Base-by-base conservation (phyloP, 2,888 invertebrate species). In the Trisateles emortualis region DNA sequence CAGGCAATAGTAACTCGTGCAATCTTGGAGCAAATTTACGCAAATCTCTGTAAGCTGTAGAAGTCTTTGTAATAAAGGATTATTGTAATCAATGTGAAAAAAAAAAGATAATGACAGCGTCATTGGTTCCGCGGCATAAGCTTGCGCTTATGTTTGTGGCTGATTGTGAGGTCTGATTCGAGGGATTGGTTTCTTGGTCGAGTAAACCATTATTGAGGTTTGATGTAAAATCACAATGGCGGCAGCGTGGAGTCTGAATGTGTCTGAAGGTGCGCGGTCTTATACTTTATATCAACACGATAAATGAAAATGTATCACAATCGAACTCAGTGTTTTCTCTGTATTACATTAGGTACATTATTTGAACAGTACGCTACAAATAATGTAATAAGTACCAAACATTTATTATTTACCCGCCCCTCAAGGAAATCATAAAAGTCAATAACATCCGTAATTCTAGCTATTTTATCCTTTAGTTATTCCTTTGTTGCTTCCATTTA, bases 361-460 rank as follows among this genome's bases (percentile, higher is more conserved):
- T 52, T 52, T 54, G 38, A 43, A 36, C 50, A 54, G 57, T 67
- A 51, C 49, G 10, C 36, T 38, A 24, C 16, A 52, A 55, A 52
- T 57, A 51, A 49, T 49, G 44, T 61, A 52, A 62, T 55, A 33
- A 29, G 10, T 29, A 40, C 43, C 45, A 22, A 40, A 39, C 36
- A 49, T 57, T 48, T 44, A 30, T 53, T 64, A 61, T 58, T 58
- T 60, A 58, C 46, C 49, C 36, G 48, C 19, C 45, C 62, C 49
- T 53, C 36, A 24, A 59, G 67, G 68, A 59, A 69, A 66, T 63
- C 67, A 50, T 68, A 60, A 62, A 69, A 53, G 52, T 58, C 67
- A 53, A 69, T 63, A 59, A 53, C 57, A 60, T 63, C 55, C 59
- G 55, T 52, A 63, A 58, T 58, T 58, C 30, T 32, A 26, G 24